Conservation (phyloP, 1,140 invertebrate species). For the Acromyrmex echinatior region DNA sequence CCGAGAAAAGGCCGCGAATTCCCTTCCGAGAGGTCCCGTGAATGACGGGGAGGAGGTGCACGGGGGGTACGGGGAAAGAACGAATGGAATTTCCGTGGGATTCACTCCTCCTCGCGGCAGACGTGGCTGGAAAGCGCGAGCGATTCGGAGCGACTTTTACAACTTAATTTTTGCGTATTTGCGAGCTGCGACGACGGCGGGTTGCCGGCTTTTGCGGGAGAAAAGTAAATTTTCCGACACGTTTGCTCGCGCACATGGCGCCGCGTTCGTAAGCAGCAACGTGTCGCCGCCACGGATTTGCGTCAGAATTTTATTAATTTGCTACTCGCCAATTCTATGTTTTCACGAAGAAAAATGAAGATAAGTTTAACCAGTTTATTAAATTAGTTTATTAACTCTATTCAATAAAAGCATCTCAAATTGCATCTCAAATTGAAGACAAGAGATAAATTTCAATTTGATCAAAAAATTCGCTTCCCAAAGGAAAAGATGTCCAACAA, state of each 20-base stretch:
- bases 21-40: neutral
- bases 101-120: slow-evolving; percentile 42
- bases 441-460: slow-evolving; percentile 4
- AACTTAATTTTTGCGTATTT: slow-evolving; percentile 66
- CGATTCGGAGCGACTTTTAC: slow-evolving; percentile 63
- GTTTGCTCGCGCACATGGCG: slow-evolving; percentile 48
- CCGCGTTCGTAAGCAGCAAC: slow-evolving; percentile 38
- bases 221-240: slow-evolving; percentile 64
- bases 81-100: slow-evolving; percentile 58
- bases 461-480: neutral
- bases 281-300: neutral
- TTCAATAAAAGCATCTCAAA: neutral
- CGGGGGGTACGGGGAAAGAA: slow-evolving; percentile 12
- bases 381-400: neutral
- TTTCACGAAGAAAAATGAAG: neutral
- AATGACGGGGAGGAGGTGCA: neutral
- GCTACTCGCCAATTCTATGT: neutral
- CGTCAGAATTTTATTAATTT: slow-evolving; percentile 53
- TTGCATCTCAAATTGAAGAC: neutral
- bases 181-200: slow-evolving; percentile 32
- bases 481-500: neutral
- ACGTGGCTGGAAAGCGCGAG: slow-evolving; percentile 58
- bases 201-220: slow-evolving; percentile 43
- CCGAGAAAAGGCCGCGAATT: slow-evolving; percentile 46
- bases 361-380: neutral